These are phyloP conservation scores for Lasioglossum lativentre DNA, from an alignment of 2,888 invertebrate genomes.

Conservation along the genomic window DNA sequence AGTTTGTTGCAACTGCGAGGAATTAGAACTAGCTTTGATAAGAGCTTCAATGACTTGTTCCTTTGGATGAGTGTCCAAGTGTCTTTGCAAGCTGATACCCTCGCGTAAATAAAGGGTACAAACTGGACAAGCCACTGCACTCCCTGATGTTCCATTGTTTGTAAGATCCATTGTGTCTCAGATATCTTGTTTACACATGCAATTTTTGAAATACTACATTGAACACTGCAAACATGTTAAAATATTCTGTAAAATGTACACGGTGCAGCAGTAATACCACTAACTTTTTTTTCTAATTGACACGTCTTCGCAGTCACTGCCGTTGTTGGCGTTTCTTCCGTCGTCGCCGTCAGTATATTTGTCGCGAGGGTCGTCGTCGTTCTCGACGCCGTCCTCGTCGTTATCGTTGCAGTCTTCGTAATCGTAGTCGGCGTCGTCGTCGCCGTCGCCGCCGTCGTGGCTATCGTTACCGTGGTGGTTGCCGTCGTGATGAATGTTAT, in stretches of 20 bases:
- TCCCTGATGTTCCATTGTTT: slow-evolving; percentile 66
- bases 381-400: slow-evolving; percentile 15
- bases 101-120: slow-evolving; percentile 93
- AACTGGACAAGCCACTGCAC: slow-evolving; percentile 89
- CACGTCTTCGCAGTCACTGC: slow-evolving; percentile 41
- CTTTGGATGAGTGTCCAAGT: slow-evolving; percentile 94
- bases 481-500: slow-evolving; percentile 48
- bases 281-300: slow-evolving; percentile 47
- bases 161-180: slow-evolving; percentile 69
- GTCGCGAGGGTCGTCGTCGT: slow-evolving; percentile 22
- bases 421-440: slow-evolving; percentile 13
- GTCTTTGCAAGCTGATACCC: slow-evolving; percentile 92
- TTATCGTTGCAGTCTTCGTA: slow-evolving; percentile 6
- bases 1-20: slow-evolving; percentile 61
- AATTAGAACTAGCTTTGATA: slow-evolving; percentile 84
- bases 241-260: slow-evolving; percentile 36
- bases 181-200: slow-evolving; percentile 31
- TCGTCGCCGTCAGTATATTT: slow-evolving; percentile 16
- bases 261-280: slow-evolving; percentile 26
- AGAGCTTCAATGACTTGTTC: slow-evolving; percentile 95
- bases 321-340: slow-evolving; percentile 23
- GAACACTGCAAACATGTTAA: slow-evolving; percentile 32
- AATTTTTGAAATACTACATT: slow-evolving; percentile 42
- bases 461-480: slow-evolving; percentile 30
- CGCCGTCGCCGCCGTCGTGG: slow-evolving; percentile 26